Percentiles rank a stretch among this genome's conserved stretches.
Conservation (phyloP, 2,797 vertebrate genomes). For the Cygnus olor region DNA sequence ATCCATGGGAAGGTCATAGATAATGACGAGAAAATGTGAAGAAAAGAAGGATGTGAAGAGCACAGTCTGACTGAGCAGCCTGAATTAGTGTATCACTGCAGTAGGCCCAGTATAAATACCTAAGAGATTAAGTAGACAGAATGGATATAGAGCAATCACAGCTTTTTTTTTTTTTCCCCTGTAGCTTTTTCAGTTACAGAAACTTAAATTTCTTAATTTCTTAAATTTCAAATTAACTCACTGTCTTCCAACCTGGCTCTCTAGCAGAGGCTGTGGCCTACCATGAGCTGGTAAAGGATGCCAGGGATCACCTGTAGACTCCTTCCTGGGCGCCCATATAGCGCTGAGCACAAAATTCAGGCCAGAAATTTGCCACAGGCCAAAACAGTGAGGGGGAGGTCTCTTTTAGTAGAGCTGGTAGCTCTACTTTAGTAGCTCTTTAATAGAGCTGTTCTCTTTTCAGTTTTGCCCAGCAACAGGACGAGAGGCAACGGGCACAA, state of each 20-base stretch:
- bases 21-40: background rate
- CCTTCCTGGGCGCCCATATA: background rate
- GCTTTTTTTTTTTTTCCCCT: background rate
- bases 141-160: background rate
- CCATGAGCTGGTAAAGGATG: background rate
- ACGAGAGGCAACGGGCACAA: too few species aligned
- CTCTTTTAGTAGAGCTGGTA: too few species aligned
- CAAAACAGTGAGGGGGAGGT: background rate
- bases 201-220: background rate
- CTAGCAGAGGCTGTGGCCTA: background rate
- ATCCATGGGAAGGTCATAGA: background rate
- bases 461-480: too few species aligned
- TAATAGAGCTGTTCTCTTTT: too few species aligned
- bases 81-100: background rate
- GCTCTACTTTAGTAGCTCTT: too few species aligned
- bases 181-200: background rate
- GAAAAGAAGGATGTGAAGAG: background rate
- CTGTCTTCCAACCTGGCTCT: background rate
- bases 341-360: background rate
- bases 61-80: background rate
- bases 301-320: accelerated
- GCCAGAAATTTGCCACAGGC: background rate
- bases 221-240: background rate
- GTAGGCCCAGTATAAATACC: background rate
- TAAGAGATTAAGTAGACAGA: background rate